These are phyloP conservation scores for Zaprionus lachaisei DNA, from an alignment of 1,140 invertebrate species.

Conservation along the genomic window DNA sequence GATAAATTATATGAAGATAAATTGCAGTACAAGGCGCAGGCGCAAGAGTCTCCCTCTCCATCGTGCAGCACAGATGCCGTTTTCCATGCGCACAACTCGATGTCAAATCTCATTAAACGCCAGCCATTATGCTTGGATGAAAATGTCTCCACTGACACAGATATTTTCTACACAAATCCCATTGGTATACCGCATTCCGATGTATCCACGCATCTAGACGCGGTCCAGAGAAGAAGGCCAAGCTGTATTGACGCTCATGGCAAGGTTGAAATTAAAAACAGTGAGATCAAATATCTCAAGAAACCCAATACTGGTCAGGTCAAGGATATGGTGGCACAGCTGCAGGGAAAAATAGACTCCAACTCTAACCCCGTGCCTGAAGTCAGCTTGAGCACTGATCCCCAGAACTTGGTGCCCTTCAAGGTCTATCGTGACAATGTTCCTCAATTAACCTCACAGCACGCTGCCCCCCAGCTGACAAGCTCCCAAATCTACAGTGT, in stretches of 20 bases:
- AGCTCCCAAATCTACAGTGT: slow-evolving; percentile 28
- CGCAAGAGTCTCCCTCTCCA: slow-evolving; percentile 61
- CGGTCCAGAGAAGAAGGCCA: slow-evolving; percentile 52
- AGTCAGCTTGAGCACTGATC: slow-evolving; percentile 71
- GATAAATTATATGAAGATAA: slow-evolving; percentile 57
- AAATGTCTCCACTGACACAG: slow-evolving; percentile 27
- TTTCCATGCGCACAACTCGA: slow-evolving; percentile 28
- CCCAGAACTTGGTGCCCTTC: background rate
- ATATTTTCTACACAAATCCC: slow-evolving; percentile 51
- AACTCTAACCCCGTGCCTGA: slow-evolving; percentile 65
- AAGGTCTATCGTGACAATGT: background rate
- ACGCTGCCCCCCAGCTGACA: slow-evolving; percentile 30
- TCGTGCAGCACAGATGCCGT: slow-evolving; percentile 62
- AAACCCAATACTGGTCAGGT: slow-evolving; percentile 77
- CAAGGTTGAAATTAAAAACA: slow-evolving; percentile 72
- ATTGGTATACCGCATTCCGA: slow-evolving; percentile 10
- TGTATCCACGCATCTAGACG: background rate
- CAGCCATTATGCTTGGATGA: slow-evolving; percentile 64
- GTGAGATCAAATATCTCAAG: slow-evolving; percentile 79
- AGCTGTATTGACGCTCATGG: slow-evolving; percentile 83
- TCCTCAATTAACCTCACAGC: background rate
- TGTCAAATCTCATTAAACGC: slow-evolving; percentile 60
- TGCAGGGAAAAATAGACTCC: slow-evolving; percentile 85
- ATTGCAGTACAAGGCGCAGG: slow-evolving; percentile 64
- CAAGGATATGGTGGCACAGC: slow-evolving; percentile 79